Conservation (phyloP, 2,888 invertebrate species). For the Neoitamus cyanurus region DNA sequence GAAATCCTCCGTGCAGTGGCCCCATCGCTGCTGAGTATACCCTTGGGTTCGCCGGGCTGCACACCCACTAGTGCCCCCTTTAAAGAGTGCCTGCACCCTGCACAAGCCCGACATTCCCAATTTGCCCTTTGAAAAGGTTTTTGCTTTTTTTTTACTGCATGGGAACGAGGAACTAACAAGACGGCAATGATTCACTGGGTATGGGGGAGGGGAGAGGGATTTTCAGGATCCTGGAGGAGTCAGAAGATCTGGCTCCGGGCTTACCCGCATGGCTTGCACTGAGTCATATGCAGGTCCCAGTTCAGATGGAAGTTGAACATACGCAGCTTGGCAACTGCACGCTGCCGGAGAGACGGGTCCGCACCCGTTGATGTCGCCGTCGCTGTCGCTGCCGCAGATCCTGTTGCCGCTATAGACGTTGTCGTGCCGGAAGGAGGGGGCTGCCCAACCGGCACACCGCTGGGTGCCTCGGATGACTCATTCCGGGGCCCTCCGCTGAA, state of each 20-base stretch:
- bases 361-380: constrained; percentile 50
- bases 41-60: too few relatives aligned
- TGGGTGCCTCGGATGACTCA: constrained; percentile 52
- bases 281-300: constrained; percentile 67
- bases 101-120: constrained; percentile 1
- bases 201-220: not conserved
- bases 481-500: constrained; percentile 54
- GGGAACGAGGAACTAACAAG: constrained; percentile 3
- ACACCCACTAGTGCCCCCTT: too few relatives aligned
- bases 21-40: not conserved
- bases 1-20: not conserved
- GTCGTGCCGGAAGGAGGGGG: not conserved
- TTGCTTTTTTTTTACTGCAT: not conserved
- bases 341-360: constrained; percentile 65
- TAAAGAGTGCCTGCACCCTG: not conserved
- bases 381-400: constrained; percentile 50
- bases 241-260: constrained; percentile 53
- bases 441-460: constrained; percentile 2
- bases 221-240: not conserved
- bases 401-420: constrained; percentile 47
- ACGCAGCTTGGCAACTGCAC: constrained; percentile 66
- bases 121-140: constrained; percentile 5
- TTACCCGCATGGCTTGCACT: constrained; percentile 67
- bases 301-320: constrained; percentile 67
- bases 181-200: constrained; percentile 31